Conservation (phyloP, 1,140 invertebrate genomes). For the Drosophila kepulauana region DNA sequence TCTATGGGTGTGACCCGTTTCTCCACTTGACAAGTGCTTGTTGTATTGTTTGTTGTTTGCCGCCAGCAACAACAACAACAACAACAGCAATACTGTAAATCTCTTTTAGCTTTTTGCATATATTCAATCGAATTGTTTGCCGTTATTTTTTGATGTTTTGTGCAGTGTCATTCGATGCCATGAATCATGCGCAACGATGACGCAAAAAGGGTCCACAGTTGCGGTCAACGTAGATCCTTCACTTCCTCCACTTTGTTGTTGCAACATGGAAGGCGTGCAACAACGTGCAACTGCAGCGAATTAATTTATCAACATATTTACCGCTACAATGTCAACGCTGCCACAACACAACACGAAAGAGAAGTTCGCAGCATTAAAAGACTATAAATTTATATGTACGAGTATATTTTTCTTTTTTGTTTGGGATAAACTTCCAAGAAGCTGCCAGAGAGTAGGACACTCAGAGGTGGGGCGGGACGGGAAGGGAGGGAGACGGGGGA, state of each 20-base stretch:
- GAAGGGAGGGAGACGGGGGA: slow-evolving; percentile 1
- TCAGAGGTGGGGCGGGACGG: slow-evolving; percentile 6
- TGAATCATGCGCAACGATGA: slow-evolving; percentile 29
- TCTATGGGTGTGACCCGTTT: slow-evolving; percentile 9
- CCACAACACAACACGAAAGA: slow-evolving; percentile 24
- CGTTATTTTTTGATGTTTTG: slow-evolving; percentile 29
- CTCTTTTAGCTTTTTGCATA: slow-evolving; percentile 13
- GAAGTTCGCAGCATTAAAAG: slow-evolving; percentile 68
- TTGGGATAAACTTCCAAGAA: slow-evolving; percentile 64
- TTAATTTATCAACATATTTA: slow-evolving; percentile 77
- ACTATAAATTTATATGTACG: slow-evolving; percentile 64
- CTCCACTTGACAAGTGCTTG: slow-evolving; percentile 27
- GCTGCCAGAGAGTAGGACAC: slow-evolving; percentile 30
- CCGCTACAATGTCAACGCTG: slow-evolving; percentile 73
- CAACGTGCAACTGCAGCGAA: slow-evolving; percentile 58
- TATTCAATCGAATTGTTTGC: slow-evolving; percentile 29
- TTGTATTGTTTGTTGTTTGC: slow-evolving; percentile 27
- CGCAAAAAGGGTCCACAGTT: slow-evolving; percentile 18
- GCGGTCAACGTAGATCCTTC: slow-evolving; percentile 7
- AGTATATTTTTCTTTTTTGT: slow-evolving; percentile 2
- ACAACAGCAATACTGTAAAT: slow-evolving; percentile 13
- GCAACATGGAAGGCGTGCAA: slow-evolving; percentile 21
- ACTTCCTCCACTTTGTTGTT: slow-evolving; percentile 6
- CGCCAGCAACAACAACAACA: slow-evolving; percentile 14
- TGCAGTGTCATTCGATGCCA: slow-evolving; percentile 36